phyloP scores from a whole-genome alignment of 1,140 invertebrate species.

The Fopius arisanus region DNA sequence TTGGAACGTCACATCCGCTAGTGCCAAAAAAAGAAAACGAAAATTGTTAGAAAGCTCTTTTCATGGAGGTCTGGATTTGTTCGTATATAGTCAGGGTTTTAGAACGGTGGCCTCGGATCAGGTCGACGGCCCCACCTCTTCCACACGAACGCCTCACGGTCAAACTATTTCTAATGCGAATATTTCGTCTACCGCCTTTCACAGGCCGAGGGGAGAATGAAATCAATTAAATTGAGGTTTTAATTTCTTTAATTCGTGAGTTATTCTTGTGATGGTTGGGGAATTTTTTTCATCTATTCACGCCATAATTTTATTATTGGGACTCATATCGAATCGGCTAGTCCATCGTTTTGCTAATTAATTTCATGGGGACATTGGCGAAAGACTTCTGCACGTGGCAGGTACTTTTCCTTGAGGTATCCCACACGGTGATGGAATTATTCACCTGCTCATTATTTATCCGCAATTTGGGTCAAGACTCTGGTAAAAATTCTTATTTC shows the following conservation, averaged over 20 bases:
- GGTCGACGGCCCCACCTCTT: constrained; percentile 15
- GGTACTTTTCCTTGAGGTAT: background rate
- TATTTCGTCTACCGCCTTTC: background rate
- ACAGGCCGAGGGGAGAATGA: background rate
- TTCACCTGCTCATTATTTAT: too few species aligned
- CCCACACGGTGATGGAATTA: background rate
- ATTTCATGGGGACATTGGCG: background rate
- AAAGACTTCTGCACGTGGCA: background rate
- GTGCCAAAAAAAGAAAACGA: background rate
- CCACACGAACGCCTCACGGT: constrained; percentile 32
- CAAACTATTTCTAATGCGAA: constrained; percentile 47
- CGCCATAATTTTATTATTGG: background rate
- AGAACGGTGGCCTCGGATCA: constrained; percentile 11
- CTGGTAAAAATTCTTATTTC: too few species aligned
- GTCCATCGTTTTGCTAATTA: background rate
- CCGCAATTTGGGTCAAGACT: too few species aligned
- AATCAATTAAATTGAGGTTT: background rate
- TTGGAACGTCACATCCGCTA: constrained; percentile 45
- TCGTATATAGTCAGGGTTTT: background rate
- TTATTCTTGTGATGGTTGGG: background rate
- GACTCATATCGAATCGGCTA: background rate
- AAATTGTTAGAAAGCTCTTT: constrained; percentile 22
- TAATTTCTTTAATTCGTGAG: constrained; percentile 14
- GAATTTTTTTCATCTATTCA: background rate
- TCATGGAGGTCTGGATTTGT: background rate